A percentile compares a stretch with the other conserved stretches of the same genome.
These are phyloP conservation scores for Cataglyphis rosenhaueri DNA, from an alignment of 2,888 invertebrate genomes.

Conservation along the genomic window DNA sequence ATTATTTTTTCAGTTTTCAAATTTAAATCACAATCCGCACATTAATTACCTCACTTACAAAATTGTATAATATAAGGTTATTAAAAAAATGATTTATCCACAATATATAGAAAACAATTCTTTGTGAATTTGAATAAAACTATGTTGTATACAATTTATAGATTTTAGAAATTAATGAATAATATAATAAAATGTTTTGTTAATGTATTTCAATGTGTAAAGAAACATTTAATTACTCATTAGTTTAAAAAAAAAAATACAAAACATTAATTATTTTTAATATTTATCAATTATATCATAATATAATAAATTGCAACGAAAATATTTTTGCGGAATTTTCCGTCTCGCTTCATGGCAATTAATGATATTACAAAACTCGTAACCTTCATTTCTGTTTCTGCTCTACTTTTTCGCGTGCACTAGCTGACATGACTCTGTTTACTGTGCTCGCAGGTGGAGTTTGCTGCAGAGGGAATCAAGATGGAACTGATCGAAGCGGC, in stretches of 20 bases:
- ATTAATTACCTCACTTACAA: background rate
- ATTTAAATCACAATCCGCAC: background rate
- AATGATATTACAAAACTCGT: background rate
- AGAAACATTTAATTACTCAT: background rate
- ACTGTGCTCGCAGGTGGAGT: constrained; percentile 91
- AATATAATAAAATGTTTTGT: background rate
- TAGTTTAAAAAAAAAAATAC: background rate
- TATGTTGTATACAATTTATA: background rate
- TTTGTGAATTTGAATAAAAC: background rate
- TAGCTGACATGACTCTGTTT: background rate
- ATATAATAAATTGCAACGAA: background rate
- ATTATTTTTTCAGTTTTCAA: background rate
- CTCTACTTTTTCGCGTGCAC: background rate
- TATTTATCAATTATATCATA: background rate
- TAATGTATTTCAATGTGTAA: background rate
- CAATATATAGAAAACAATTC: background rate
- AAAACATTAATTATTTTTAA: background rate
- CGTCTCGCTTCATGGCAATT: background rate
- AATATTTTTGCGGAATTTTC: background rate
- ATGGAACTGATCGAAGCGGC: constrained; percentile 96
- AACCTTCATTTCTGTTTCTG: background rate
- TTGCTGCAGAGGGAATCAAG: constrained; percentile 94
- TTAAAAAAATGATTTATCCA: background rate
- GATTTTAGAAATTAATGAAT: background rate
- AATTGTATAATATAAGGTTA: background rate